Base-by-base conservation (phyloP, 2,888 invertebrate genomes). In the Epistrophella euchroma region DNA sequence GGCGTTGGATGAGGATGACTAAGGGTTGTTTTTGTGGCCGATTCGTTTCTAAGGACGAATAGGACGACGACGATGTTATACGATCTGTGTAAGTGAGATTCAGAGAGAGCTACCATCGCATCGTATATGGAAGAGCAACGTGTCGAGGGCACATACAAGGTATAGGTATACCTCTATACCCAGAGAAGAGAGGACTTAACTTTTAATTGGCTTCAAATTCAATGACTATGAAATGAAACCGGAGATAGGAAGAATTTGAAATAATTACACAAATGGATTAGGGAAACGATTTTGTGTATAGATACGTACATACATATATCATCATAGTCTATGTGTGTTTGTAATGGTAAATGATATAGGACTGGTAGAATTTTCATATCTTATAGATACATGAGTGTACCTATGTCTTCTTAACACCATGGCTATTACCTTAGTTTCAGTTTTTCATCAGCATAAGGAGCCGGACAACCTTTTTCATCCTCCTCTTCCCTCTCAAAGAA, bases 121-220 rank as follows among this genome's bases (percentile, higher is more conserved):
- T 62, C 32, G 47, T 52, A 55, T 47, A 45, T 17, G 45, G 17
- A 37, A 80, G 70, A 52, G n/a, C n/a, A 22, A 25, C 45, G 43
- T 13, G 40, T 15, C 32, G 17, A 28, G 72, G 47, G 28, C 45
- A 50, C 28, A 45, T 15, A 45, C 9, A 43, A 62, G 56, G 64
- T 32, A 62, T 4, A 43, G 5, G 0, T 35, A 28, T 28, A 55
- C 15, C 25, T 52, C 25, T 52, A 25, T 56, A 58, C 35, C 15
- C 7, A 40, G 66, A 66, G 70, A 64, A 71, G 86, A 77, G 82
- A 86, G 73, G 81, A 82, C 86, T 86, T 86, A 86, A 86, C 86
- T 86, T 86, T 86, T 86, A 86, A 86, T 86, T 86, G 86, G 86
- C 86, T 86, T 86, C 86, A 86, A 86, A 86, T 86, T 86, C 86